Percentiles rank a stretch among this genome's conserved stretches.
Conservation (phyloP, 2,113 vertebrate species). For the Vulpes ferrilata region DNA sequence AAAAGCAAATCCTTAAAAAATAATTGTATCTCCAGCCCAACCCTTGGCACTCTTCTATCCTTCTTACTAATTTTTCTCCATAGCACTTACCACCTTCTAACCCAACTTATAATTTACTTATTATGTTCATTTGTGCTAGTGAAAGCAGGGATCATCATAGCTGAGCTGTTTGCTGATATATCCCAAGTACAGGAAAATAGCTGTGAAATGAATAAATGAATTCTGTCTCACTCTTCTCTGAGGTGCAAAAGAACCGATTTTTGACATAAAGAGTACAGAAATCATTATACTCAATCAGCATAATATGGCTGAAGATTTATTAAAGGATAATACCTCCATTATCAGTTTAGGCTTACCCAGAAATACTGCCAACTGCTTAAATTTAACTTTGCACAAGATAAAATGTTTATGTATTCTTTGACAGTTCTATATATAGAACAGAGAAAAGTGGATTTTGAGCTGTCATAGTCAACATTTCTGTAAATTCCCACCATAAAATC, state of each 20-base stretch:
- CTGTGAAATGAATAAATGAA: neutral
- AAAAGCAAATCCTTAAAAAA: neutral
- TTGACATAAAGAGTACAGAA: neutral
- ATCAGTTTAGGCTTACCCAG: neutral
- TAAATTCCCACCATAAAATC: constrained; percentile 56
- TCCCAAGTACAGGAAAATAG: neutral
- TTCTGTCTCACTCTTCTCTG: neutral
- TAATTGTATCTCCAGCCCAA: neutral
- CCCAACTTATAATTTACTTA: neutral
- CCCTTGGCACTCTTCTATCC: rapidly evolving
- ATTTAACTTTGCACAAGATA: neutral
- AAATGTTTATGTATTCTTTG: neutral
- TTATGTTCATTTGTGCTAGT: neutral
- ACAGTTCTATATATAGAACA: neutral
- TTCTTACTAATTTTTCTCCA: neutral
- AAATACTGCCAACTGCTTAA: constrained; percentile 7
- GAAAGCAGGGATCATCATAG: neutral
- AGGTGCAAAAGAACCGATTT: neutral
- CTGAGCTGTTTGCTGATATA: neutral
- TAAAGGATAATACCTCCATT: neutral
- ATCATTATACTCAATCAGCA: neutral
- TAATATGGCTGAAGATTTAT: neutral
- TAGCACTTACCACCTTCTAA: neutral
- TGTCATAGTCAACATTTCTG: constrained; percentile 36
- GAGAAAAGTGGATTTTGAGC: neutral